Conservation (phyloP, 2,888 invertebrate genomes). For the Octodonta nipae region DNA sequence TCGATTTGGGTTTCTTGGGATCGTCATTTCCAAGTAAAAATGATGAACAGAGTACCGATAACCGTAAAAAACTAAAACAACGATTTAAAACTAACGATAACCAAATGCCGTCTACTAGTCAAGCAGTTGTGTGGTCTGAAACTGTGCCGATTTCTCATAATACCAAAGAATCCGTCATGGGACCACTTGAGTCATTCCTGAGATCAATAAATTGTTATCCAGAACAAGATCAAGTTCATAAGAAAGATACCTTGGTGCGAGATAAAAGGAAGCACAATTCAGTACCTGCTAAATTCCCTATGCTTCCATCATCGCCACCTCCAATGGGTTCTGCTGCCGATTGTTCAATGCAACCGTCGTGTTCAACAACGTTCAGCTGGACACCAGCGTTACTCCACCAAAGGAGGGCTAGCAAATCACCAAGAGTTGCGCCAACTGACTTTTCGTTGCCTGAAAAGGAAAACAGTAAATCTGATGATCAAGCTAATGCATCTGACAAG, state of each 20-base stretch:
- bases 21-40: slow-evolving; percentile 13
- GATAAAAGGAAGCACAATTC: slow-evolving; percentile 14
- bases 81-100: slow-evolving; percentile 13
- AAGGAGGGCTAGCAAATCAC: slow-evolving; percentile 21
- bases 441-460: slow-evolving; percentile 30
- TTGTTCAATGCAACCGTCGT: slow-evolving; percentile 6
- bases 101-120: slow-evolving; percentile 8
- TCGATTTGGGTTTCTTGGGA: slow-evolving; percentile 19
- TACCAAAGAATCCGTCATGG: slow-evolving; percentile 29
- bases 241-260: slow-evolving; percentile 15
- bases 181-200: slow-evolving; percentile 31
- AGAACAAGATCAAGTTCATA: slow-evolving; percentile 26
- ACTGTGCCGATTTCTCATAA: slow-evolving; percentile 23
- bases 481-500: slow-evolving; percentile 20
- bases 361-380: slow-evolving; percentile 31
- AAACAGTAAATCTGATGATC: slow-evolving; percentile 18
- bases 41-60: slow-evolving; percentile 12
- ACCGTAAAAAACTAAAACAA: slow-evolving; percentile 19
- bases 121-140: slow-evolving; percentile 22
- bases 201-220: slow-evolving; percentile 32
- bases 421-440: slow-evolving; percentile 20
- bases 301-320: slow-evolving; percentile 18
- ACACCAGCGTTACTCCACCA: slow-evolving; percentile 31
- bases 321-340: slow-evolving; percentile 14
- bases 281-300: slow-evolving; percentile 11